phyloP scores from a whole-genome alignment of 2,888 invertebrate species.

The Boloria selene region DNA sequence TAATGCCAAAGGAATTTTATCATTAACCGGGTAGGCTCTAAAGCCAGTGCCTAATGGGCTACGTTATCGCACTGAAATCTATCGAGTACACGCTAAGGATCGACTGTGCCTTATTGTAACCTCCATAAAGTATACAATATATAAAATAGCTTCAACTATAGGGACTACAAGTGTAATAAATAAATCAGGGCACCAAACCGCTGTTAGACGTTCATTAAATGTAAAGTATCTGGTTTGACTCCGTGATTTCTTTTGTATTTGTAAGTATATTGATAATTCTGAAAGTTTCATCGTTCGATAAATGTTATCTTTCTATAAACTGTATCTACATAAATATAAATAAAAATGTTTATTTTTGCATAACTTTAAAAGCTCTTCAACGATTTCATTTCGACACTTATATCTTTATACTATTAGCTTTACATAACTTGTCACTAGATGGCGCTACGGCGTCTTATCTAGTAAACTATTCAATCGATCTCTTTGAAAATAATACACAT shows the following conservation, averaged over 20 bases:
- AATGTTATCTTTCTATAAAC: too few species aligned
- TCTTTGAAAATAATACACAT: too few species aligned
- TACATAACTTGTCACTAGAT: too few species aligned
- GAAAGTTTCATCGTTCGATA: too few species aligned
- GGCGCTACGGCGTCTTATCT: too few species aligned
- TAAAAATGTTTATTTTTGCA: too few species aligned
- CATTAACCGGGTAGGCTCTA: constrained; percentile 27
- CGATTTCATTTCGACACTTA: too few species aligned
- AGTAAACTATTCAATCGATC: too few species aligned
- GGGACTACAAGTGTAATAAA: constrained; percentile 4
- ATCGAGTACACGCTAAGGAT: neutral
- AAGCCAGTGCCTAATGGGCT: constrained; percentile 26
- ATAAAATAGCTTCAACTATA: neutral
- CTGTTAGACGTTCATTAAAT: constrained; percentile 9
- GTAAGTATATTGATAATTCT: neutral
- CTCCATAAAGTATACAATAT: neutral
- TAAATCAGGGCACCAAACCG: constrained; percentile 20
- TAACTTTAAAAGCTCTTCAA: too few species aligned
- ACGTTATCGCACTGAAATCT: constrained; percentile 31
- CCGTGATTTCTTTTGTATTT: neutral
- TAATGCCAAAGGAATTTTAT: constrained; percentile 23
- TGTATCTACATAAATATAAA: too few species aligned
- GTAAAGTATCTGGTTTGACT: neutral
- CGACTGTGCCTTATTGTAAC: constrained; percentile 12
- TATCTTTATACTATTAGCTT: too few species aligned